Conservation (phyloP, 2,797 vertebrate species). For the Silurus aristotelis region DNA sequence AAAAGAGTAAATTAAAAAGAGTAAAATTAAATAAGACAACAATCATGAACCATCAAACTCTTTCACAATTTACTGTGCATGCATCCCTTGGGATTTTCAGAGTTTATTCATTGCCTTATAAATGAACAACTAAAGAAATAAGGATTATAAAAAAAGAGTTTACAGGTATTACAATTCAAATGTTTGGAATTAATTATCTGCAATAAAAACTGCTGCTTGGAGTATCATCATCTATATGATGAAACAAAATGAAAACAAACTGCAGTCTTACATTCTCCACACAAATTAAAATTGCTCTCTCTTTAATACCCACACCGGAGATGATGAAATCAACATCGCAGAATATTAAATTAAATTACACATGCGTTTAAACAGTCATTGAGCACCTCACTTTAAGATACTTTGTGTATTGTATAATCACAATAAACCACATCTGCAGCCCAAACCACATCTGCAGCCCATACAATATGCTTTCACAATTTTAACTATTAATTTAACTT, state of each 20-base stretch:
- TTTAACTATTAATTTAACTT: not conserved
- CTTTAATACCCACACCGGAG: constrained; percentile 24
- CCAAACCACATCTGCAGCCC: constrained; percentile 62
- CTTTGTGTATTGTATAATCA: constrained; percentile 67
- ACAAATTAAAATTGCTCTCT: constrained; percentile 40
- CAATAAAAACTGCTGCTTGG: constrained; percentile 24
- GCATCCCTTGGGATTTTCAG: not conserved
- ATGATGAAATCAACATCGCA: constrained; percentile 52
- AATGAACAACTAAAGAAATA: not conserved
- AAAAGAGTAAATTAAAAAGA: not conserved
- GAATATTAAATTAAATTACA: constrained; percentile 45
- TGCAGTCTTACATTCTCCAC: constrained; percentile 8
- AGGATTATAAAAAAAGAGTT: not conserved
- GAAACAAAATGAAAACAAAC: constrained; percentile 34
- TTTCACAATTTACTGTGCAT: not conserved
- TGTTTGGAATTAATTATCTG: not conserved
- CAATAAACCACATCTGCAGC: constrained; percentile 54
- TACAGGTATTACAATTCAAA: constrained; percentile 4
- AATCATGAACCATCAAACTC: not conserved
- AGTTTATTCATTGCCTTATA: not conserved
- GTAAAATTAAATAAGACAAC: constrained; percentile 1
- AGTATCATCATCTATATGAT: constrained; percentile 42
- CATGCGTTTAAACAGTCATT: constrained; percentile 42
- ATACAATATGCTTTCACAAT: not conserved
- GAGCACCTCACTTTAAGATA: constrained; percentile 52